A percentile compares a stretch with the other conserved stretches of the same genome.
phyloP scores from a whole-genome alignment of 2,113 vertebrate species.

The Crotalus viridis region DNA sequence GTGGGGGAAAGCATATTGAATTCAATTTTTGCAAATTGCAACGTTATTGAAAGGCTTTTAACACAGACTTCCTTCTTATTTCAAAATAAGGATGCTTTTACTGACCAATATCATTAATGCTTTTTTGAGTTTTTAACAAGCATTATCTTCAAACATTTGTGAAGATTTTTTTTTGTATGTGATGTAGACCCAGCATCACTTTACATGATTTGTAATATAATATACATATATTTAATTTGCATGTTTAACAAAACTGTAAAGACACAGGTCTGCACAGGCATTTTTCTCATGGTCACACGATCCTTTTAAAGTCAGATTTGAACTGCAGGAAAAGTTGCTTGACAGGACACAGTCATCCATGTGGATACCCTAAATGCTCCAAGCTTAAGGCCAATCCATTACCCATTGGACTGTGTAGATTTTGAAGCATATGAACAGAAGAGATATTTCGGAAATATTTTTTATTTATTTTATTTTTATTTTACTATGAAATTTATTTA shows the following conservation, averaged over 20 bases:
- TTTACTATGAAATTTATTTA: neutral
- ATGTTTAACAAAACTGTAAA: constrained; percentile 6
- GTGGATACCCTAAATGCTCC: neutral
- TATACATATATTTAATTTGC: neutral
- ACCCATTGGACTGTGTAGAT: neutral
- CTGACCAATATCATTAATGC: neutral
- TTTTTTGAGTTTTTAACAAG: neutral
- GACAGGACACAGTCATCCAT: neutral
- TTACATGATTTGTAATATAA: neutral
- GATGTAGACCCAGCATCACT: neutral
- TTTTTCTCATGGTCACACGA: neutral
- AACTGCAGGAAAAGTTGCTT: neutral
- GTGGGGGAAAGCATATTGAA: constrained; percentile 21
- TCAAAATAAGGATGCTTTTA: neutral
- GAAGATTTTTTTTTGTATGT: neutral
- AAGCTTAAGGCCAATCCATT: neutral
- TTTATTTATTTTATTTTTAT: neutral
- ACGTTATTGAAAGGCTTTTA: neutral
- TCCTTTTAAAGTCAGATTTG: neutral
- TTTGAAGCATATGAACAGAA: neutral
- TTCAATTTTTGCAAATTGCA: constrained; percentile 53
- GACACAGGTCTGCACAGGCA: neutral
- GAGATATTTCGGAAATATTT: neutral
- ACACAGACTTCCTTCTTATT: neutral
- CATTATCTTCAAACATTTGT: constrained; percentile 1